Evolutionary conservation across 2,113 vertebrate species (phyloP).

Genomic region (Tyrannus savana): DNA sequence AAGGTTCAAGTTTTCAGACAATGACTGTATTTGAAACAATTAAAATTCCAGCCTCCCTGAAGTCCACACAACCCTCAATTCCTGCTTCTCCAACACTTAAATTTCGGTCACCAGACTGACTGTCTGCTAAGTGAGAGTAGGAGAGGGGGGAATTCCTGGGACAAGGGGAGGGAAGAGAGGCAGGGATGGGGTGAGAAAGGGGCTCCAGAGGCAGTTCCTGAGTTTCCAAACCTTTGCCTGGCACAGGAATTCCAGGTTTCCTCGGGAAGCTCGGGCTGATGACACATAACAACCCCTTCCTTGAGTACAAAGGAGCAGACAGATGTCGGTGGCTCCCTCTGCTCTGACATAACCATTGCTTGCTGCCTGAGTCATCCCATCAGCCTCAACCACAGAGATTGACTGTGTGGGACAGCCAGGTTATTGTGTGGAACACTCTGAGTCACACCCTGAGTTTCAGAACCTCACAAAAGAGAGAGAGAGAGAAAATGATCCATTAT

Average conservation of each 20-base stretch:
- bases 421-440: background rate
- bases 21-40: background rate
- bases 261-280: background rate
- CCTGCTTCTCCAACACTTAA: background rate
- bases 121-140: background rate
- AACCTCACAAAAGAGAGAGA: background rate
- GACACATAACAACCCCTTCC: constrained; percentile 11
- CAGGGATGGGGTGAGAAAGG: background rate
- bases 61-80: background rate
- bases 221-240: background rate
- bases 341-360: constrained; percentile 14
- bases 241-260: constrained; percentile 10
- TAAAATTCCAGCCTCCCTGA: background rate
- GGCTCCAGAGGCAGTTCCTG: background rate
- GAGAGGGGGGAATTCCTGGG: background rate
- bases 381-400: background rate
- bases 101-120: background rate
- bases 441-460: background rate
- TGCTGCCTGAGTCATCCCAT: background rate
- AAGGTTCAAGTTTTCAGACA: background rate
- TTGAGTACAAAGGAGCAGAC: constrained; percentile 19
- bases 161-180: background rate
- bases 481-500: background rate
- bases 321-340: background rate
- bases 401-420: background rate